phyloP scores from a whole-genome alignment of 2,113 vertebrate genomes.

The Nothocercus julius region DNA sequence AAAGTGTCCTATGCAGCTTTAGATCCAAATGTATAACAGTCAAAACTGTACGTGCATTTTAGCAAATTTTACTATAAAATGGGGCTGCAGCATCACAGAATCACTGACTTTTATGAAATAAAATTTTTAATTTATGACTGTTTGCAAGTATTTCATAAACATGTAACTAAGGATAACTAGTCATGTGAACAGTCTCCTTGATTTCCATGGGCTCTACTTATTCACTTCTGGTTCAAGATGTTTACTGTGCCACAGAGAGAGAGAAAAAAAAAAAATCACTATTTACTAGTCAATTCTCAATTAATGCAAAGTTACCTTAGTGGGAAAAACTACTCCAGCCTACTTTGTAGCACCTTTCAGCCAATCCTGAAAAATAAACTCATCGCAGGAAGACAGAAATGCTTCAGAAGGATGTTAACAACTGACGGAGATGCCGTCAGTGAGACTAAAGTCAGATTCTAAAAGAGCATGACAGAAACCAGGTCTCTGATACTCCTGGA shows the following conservation, averaged over 20 bases:
- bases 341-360: not conserved
- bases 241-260: not conserved
- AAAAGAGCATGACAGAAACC: not conserved
- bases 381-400: not conserved
- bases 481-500: not conserved
- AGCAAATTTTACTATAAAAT: not conserved
- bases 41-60: not conserved
- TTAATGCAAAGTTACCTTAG: not conserved
- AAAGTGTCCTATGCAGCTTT: not conserved
- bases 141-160: not conserved
- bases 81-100: not conserved
- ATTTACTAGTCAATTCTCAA: not conserved
- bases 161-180: not conserved
- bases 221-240: not conserved
- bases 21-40: not conserved
- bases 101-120: not conserved
- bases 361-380: not conserved
- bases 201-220: not conserved
- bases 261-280: not conserved
- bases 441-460: not conserved
- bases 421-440: not conserved
- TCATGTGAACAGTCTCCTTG: not conserved
- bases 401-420: not conserved
- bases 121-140: no score
- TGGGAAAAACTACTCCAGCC: not conserved